Evolutionary conservation across 2,113 vertebrate genomes (phyloP), one percentile per base, ranked within the genome.

Genomic region (Picathartes gymnocephalus): DNA sequence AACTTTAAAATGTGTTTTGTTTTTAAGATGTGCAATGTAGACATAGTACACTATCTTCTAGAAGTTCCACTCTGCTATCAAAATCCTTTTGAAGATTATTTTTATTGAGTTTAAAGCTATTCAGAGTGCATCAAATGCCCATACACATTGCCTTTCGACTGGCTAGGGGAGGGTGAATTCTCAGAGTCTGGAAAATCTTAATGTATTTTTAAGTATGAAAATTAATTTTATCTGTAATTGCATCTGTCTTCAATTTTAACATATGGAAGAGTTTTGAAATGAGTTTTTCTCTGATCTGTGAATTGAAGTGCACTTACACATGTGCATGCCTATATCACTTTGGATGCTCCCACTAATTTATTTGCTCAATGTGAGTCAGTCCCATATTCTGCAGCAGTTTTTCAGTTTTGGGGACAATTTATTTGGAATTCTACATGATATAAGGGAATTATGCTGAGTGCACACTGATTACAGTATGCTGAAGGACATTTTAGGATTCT

Each of bases 281-380:
- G 24, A 50, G 4, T 35, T 76, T 72, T 93, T 64, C 64, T 80
- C 54, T 86, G 27, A 57, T 70, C 35, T 57, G 0, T 58, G 27
- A 37, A 12, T 51, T 23, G 60, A 47, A 47, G 9, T 30, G 8
- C 44, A 15, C 20, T 37, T 77, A 31, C 12, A 56, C 24, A 15
- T 0, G 0, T 40, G 11, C 66, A 10, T 61, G 18, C 28, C 16
- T 44, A 0, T 18, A 44, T 66, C 54, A 19, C 42, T 73, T 37
- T 2, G 15, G 40, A 27, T 86, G 23, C 18, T 81, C 56, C 22
- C 44, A 11, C 35, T 48, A 3, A 42, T 86, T 74, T 60, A 35
- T 71, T 56, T 86, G 30, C 68, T 91, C 56, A 6, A 47, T 58
- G 0, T 28, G 4, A 47, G 24, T 62, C 68, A 73, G 1, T 69